Evolutionary conservation across 2,113 vertebrate species (phyloP).

Genomic region (Crotalus tigris): DNA sequence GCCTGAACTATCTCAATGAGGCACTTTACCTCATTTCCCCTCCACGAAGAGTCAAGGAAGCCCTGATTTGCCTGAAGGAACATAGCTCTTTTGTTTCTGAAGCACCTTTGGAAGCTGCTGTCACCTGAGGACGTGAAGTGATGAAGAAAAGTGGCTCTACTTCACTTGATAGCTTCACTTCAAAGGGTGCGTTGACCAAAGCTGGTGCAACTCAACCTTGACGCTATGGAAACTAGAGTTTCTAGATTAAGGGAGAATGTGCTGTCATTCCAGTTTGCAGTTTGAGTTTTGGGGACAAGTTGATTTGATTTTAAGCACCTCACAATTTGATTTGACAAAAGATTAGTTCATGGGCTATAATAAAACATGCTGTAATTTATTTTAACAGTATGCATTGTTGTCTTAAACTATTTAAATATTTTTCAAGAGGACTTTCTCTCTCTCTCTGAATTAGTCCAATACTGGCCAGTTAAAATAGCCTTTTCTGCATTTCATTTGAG

Average conservation of each 20-base stretch:
- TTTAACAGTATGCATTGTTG: neutral
- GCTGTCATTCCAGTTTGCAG: neutral
- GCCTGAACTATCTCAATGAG: neutral
- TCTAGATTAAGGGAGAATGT: neutral
- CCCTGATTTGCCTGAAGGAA: neutral
- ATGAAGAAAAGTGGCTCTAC: neutral
- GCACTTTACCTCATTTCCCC: neutral
- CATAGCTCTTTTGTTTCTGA: neutral
- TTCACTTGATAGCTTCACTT: neutral
- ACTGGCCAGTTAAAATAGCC: slow-evolving; percentile 44
- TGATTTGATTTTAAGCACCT: neutral
- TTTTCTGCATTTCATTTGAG: slow-evolving; percentile 51
- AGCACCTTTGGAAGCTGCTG: neutral
- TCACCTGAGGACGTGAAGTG: neutral
- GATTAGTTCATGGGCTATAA: neutral
- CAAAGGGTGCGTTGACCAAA: neutral
- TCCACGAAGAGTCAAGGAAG: neutral
- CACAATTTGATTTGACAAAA: neutral
- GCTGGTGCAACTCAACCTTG: neutral
- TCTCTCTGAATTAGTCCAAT: neutral
- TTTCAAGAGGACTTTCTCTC: neutral
- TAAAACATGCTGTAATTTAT: neutral
- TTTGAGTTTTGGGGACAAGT: neutral
- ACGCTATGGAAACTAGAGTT: neutral
- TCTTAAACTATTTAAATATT: neutral